Evolutionary conservation across 2,797 vertebrate species (phyloP), one percentile per base, ranked within the genome.

Genomic region (Anableps anableps): DNA sequence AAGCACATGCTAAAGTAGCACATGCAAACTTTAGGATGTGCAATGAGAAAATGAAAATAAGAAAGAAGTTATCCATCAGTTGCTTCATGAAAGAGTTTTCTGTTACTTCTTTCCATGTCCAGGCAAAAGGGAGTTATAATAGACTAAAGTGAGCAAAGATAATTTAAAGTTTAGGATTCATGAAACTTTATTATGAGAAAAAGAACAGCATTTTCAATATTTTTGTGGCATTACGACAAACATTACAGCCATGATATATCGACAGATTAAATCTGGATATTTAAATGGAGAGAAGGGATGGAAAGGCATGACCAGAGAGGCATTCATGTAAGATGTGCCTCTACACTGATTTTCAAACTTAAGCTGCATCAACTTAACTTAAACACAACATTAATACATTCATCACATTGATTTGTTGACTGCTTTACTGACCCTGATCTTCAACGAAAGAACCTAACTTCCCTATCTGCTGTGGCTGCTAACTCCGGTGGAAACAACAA

Each of bases 341-440:
- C 68, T 71, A 26, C 68, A 4, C 21, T 70, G 66, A 70, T 71
- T 45, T 71, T 45, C 14, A 43, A 26, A 71, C 41, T 58, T 58
- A 58, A 13, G 0, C 29, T 13, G 5, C 9, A 38, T 38, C 19
- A 23, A 29, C 66, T 81, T 68, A 21, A 75, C 75, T 85, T 77
- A 60, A 21, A 64, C 29, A 68, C 21, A 75, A 48, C 55, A 72
- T 47, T 45, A 62, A 48, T 43, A 82, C 62, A 64, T 17, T 78
- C 21, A 51, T 58, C 16, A 62, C 31, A 36, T 26, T 41, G 66
- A 72, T 72, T 74, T 62, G 17, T 74, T 48, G 68, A 50, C 53
- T 58, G 34, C 34, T 81, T 83, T 23, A 77, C 72, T 66, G 31
- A 29, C 74, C 74, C 34, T 11, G 36, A 68, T 41, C 21, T 68